phyloP scores from a whole-genome alignment of 2,797 vertebrate genomes.

The Macropus fuliginosus region DNA sequence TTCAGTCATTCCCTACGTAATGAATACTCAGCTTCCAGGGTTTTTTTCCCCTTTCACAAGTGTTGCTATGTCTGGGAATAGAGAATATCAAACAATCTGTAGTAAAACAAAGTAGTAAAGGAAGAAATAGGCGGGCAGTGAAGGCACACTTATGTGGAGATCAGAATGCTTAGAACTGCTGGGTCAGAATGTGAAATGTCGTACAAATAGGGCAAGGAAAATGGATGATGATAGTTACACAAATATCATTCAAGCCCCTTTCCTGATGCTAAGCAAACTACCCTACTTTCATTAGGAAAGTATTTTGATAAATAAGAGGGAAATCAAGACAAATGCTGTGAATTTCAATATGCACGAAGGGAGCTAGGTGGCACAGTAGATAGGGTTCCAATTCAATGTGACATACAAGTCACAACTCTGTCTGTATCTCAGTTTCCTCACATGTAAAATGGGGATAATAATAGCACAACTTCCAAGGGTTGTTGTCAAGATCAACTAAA shows the following conservation, averaged over 20 bases:
- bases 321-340: not conserved
- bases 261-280: not conserved
- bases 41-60: not conserved
- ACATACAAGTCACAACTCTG: not conserved
- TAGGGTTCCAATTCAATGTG: not conserved
- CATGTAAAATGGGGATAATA: not conserved
- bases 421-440: not conserved
- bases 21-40: not conserved
- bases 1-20: not conserved
- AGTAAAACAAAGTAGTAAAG: constrained; percentile 14
- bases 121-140: not conserved
- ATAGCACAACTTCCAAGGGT: not conserved
- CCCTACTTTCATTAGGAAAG: not conserved
- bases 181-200: not conserved
- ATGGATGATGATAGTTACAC: not conserved
- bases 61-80: not conserved
- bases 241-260: not conserved
- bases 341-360: not conserved
- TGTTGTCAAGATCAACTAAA: not conserved
- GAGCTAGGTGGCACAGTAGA: not conserved
- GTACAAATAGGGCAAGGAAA: not conserved
- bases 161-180: not conserved
- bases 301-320: not conserved
- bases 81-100: not conserved
- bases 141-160: not conserved